Base-by-base conservation (phyloP, 2,113 vertebrate genomes). In the Melanerpes formicivorus region DNA sequence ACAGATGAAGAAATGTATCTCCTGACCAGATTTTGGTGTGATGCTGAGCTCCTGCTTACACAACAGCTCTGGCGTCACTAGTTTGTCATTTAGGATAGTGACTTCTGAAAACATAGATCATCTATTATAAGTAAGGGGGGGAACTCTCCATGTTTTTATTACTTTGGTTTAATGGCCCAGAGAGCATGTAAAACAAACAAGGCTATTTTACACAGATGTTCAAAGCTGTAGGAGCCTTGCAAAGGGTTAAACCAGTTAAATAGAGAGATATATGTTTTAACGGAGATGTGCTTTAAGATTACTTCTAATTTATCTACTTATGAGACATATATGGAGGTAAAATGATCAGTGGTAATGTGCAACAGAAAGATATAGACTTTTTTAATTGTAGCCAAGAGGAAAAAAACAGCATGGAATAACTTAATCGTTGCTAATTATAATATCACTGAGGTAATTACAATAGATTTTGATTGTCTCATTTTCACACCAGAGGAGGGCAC, bases 401-500 rank as follows among this genome's bases (percentile, higher is more conserved):
- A 97, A 97, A 98, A 98, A 98, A 93, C 98, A 97, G 98, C 98
- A 98, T 98, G 98, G 97, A 98, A 98, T 98, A 98, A 98, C 98
- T 98, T 99, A 99, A 99, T 98, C 97, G 97, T 98, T 97, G 97
- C 98, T 98, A 99, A 99, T 99, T 99, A 99, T 98, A 99, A 99
- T 98, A 99, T 99, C 98, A 97, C 98, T 98, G 97, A 98, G 97
- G 97, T 99, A 99, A 99, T 99, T 99, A 99, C 98, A 98, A 98
- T 99, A 98, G 98, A 98, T 99, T 99, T 98, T 98, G 98, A 99
- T 99, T 99, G 98, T 99, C 98, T 99, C 98, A 98, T 98, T 99
- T 99, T 98, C 98, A 98, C 98, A 97, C 97, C 97, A 97, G 97
- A 98, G 98, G 98, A 98, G 98, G 97, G 97, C 97, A 98, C 97